Conservation (phyloP, 1,140 invertebrate genomes). For the Neocloeon triangulifer region DNA sequence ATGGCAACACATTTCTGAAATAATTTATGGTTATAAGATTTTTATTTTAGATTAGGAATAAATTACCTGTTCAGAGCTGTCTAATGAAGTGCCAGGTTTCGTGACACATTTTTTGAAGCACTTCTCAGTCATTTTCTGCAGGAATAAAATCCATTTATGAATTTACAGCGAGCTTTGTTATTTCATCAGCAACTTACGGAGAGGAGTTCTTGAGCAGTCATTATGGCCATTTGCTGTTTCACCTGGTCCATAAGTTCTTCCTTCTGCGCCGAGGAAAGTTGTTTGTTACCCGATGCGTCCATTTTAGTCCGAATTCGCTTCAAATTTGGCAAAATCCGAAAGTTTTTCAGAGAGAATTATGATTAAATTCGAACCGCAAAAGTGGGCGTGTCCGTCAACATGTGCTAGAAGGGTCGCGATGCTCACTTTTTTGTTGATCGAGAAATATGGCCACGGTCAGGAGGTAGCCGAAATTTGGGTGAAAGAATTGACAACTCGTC, state of each 20-base stretch:
- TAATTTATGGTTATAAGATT: too few relatives aligned
- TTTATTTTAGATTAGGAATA: too few relatives aligned
- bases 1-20: constrained; percentile 87
- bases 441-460: too few relatives aligned
- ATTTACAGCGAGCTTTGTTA: neutral
- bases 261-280: constrained; percentile 41
- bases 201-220: constrained; percentile 82
- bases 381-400: too few relatives aligned
- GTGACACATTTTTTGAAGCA: constrained; percentile 87
- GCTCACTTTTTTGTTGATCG: too few relatives aligned
- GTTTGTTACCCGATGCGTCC: constrained; percentile 7
- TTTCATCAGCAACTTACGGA: constrained; percentile 28
- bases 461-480: too few relatives aligned
- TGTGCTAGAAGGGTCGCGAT: too few relatives aligned
- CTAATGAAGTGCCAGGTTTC: constrained; percentile 75
- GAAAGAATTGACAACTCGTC: too few relatives aligned
- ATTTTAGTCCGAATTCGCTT: too few relatives aligned
- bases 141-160: constrained; percentile 12
- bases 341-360: too few relatives aligned
- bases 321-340: too few relatives aligned
- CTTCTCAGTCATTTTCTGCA: constrained; percentile 89
- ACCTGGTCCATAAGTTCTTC: constrained; percentile 88
- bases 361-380: too few relatives aligned
- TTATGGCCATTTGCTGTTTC: constrained; percentile 85
- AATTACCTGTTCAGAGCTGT: constrained; percentile 78